phyloP scores from a whole-genome alignment of 2,113 vertebrate genomes.

The Mustelus asterias region DNA sequence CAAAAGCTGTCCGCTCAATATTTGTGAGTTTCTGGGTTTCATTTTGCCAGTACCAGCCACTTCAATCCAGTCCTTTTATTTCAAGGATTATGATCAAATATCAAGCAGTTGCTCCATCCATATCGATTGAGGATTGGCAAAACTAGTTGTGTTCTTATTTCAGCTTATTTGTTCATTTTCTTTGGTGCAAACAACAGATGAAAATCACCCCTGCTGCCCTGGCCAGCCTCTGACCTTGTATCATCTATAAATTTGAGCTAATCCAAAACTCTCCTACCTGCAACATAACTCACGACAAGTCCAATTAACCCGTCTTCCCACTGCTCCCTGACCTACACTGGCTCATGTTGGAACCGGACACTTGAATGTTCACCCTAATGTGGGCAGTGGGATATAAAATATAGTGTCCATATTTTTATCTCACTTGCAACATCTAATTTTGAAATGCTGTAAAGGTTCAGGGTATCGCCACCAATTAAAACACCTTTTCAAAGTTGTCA shows the following conservation, averaged over 20 bases:
- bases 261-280: neutral
- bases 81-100: neutral
- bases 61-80: neutral
- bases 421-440: neutral
- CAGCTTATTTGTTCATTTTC: neutral
- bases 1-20: neutral
- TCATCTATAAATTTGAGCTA: neutral
- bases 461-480: neutral
- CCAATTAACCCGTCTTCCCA: neutral
- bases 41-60: neutral
- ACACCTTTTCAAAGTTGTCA: neutral
- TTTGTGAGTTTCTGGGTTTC: neutral
- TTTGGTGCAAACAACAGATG: neutral
- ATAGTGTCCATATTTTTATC: neutral
- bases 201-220: neutral
- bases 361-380: neutral
- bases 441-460: neutral
- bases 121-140: neutral
- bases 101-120: neutral
- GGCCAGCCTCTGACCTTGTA: neutral
- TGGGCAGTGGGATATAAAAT: neutral
- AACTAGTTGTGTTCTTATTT: neutral
- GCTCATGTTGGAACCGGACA: neutral
- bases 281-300: neutral
- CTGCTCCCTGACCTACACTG: neutral